Base-by-base conservation (phyloP, 2,888 invertebrate genomes). In the Conistra vaccinii region DNA sequence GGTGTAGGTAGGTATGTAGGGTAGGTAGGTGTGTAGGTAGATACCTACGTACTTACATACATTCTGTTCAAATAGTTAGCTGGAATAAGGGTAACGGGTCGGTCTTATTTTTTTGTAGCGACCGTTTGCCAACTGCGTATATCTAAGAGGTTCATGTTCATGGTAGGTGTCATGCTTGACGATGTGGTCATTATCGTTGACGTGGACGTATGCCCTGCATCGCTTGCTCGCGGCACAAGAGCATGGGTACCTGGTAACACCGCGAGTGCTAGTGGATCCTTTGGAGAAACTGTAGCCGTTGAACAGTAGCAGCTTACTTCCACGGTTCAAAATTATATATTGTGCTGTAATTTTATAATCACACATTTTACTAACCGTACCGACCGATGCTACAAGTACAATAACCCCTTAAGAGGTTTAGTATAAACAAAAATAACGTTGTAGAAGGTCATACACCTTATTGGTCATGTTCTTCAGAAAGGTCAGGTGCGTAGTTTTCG, bases 271-370 rank as follows among this genome's bases (percentile, higher is more conserved):
- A 0, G 6, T 32, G 10, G 79, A 82, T 17, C 82, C 81, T 55
- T 78, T 90, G 63, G 81, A 89, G 69, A 85, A 91, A 3, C 87
- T 88, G 55, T 88, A 91, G 0, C 86, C 85, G 3, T 89, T 53
- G 35, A 84, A 76, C 32, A 87, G 48, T 0, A 91, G 77, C 42
- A 91, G 71, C 39, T 42, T 83, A 14, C 65, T 69, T 12, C 91
- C 90, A 2, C 74, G 48, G 1, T 53, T 39, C 69, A 85, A 79
- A 23, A 72, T 79, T 26, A 91, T 88, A 68, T 85, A 87, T 39
- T 80, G 57, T 10, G 85, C 91, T 91, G 83, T 55, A 84, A 69
- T 48, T 48, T 29, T 29, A 60, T 26, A 20, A 61, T 32, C 5
- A 42, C 3, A 23, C n/a, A 53, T 48, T n/a, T 45, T 12, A 42